A percentile compares a stretch with the other conserved stretches of the same genome.
phyloP scores from a whole-genome alignment of 2,113 vertebrate genomes.

The Leiothrix lutea region DNA sequence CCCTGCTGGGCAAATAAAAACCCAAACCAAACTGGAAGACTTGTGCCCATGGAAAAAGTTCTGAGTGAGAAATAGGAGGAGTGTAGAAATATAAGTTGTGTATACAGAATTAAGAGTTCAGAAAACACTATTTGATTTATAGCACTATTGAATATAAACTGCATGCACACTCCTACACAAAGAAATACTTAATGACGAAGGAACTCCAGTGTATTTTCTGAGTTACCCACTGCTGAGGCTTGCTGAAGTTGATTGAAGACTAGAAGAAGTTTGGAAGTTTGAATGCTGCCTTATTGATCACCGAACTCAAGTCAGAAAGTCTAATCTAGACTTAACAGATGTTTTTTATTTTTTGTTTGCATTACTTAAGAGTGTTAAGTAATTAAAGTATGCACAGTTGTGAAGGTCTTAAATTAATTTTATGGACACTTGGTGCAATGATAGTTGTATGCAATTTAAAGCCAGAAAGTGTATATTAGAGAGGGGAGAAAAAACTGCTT shows the following conservation, averaged over 20 bases:
- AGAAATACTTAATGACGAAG: neutral
- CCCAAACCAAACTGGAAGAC: neutral
- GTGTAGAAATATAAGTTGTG: neutral
- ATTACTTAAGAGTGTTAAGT: neutral
- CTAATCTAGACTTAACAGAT: neutral
- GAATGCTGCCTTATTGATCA: neutral
- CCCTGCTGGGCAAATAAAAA: neutral
- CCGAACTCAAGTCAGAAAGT: neutral
- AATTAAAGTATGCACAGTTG: neutral
- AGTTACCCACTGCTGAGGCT: neutral
- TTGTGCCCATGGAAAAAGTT: neutral
- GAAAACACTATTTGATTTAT: neutral
- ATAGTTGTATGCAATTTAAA: neutral
- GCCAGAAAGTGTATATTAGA: neutral
- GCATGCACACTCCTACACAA: neutral
- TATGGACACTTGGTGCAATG: neutral
- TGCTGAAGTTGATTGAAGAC: neutral
- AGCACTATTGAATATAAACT: neutral
- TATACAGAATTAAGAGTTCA: neutral
- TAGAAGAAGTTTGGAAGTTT: neutral
- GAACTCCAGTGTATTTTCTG: neutral
- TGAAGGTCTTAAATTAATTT: neutral
- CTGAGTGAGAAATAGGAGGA: neutral
- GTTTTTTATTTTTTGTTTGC: neutral
- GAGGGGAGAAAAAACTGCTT: neutral